A percentile compares a stretch with the other conserved stretches of the same genome.
Evolutionary conservation across 2,888 invertebrate species (phyloP).

Genomic region (Xestia sexstrigata): DNA sequence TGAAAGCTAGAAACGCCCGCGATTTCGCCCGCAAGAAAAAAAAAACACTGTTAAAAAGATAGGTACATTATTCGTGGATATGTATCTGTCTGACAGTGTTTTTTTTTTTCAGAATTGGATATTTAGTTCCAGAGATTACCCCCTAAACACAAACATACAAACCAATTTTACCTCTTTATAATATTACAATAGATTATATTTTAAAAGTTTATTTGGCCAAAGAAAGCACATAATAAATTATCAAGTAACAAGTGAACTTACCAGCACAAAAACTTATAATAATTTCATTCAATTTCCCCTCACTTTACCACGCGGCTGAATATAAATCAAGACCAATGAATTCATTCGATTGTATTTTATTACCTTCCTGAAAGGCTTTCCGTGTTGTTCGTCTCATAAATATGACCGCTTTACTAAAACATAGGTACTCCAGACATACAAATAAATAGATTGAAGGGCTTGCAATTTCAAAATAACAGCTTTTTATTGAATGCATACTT

Average conservation of each 20-base stretch:
- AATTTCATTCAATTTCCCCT: background rate
- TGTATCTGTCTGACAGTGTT: too few relatives aligned
- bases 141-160: too few relatives aligned
- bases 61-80: too few relatives aligned
- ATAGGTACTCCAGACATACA: background rate
- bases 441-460: background rate
- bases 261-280: background rate
- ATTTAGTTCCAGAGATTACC: too few relatives aligned
- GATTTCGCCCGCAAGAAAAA: too few relatives aligned
- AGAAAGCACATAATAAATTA: background rate
- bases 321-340: slow-evolving; percentile 41
- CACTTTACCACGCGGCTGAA: slow-evolving; percentile 3
- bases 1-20: too few relatives aligned
- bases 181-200: too few relatives aligned
- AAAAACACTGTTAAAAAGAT: too few relatives aligned
- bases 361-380: slow-evolving; percentile 52
- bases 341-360: slow-evolving; percentile 32
- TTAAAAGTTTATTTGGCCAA: background rate
- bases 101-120: too few relatives aligned
- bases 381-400: slow-evolving; percentile 48
- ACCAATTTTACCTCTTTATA: too few relatives aligned
- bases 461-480: background rate
- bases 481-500: background rate
- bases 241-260: background rate
- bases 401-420: slow-evolving; percentile 28